Evolutionary conservation across 2,888 invertebrate genomes (phyloP).

Genomic region (Drosophila siamana): DNA sequence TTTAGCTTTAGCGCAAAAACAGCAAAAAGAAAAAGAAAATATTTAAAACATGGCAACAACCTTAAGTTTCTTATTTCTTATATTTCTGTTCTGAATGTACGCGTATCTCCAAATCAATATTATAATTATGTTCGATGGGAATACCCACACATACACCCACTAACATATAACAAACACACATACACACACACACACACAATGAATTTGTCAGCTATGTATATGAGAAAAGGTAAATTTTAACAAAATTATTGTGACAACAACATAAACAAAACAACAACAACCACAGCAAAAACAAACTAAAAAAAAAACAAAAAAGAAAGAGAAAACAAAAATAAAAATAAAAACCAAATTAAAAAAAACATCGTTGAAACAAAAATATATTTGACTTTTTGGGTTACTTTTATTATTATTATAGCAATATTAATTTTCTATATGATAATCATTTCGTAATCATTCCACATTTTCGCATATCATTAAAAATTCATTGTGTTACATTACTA

Average conservation of each 20-base stretch:
- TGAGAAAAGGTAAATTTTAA: constrained; percentile 51
- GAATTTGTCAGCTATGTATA: constrained; percentile 81
- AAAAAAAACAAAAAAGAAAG: constrained; percentile 49
- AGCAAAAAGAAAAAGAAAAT: constrained; percentile 49
- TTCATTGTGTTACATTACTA: constrained; percentile 79
- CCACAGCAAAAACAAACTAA: constrained; percentile 17
- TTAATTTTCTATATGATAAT: constrained; percentile 1
- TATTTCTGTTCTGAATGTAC: constrained; percentile 54
- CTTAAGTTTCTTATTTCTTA: constrained; percentile 46
- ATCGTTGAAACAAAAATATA: constrained; percentile 34
- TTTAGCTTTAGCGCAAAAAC: constrained; percentile 77
- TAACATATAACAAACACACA: constrained; percentile 21
- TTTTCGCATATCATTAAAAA: constrained; percentile 67
- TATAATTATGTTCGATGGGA: constrained; percentile 34
- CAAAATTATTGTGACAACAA: constrained; percentile 50
- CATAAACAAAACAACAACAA: constrained; percentile 12
- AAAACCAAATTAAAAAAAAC: constrained; percentile 40
- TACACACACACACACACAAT: constrained; percentile 70
- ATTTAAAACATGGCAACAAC: constrained; percentile 71
- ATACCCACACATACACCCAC: constrained; percentile 14
- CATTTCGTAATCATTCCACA: constrained; percentile 37
- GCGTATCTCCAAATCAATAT: constrained; percentile 43
- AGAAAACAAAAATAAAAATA: constrained; percentile 59
- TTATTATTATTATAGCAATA: constrained; percentile 7
- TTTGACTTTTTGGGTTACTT: constrained; percentile 50